Evolutionary conservation across 1,140 invertebrate species (phyloP).

Genomic region (Hycleus cichorii): DNA sequence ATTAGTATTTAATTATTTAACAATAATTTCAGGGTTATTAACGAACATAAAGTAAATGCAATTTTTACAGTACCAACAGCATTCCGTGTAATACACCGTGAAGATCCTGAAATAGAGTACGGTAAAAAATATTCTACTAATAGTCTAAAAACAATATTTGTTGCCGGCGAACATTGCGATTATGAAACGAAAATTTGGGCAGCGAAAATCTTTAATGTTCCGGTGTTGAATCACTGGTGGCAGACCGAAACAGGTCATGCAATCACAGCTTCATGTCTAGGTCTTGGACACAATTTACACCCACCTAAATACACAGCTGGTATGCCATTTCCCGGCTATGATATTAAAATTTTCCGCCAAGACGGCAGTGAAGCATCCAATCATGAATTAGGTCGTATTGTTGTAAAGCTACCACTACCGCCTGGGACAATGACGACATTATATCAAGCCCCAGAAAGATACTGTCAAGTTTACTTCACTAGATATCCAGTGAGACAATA

Average conservation of each 20-base stretch:
- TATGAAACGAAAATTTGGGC: conserved; percentile 85
- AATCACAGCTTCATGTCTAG: conserved; percentile 76
- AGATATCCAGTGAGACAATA: conserved; percentile 58
- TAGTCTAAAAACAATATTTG: conserved; percentile 71
- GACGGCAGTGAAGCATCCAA: conserved; percentile 59
- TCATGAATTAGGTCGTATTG: conserved; percentile 76
- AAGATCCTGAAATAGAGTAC: conserved; percentile 60
- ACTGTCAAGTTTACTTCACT: conserved; percentile 72
- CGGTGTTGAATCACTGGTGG: conserved; percentile 93
- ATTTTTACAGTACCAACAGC: conserved; percentile 88
- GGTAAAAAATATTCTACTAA: conserved; percentile 63
- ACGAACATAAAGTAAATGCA: conserved; percentile 74
- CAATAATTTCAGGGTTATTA: conserved; percentile 60
- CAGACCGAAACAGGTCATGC: conserved; percentile 91
- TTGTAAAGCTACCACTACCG: conserved; percentile 76
- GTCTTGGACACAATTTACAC: conserved; percentile 56
- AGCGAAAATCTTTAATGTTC: conserved; percentile 69
- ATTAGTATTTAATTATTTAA: conserved; percentile 4
- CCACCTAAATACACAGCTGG: conserved; percentile 64
- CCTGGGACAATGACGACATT: conserved; percentile 80
- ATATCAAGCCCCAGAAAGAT: conserved; percentile 75
- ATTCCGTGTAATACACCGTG: conserved; percentile 72
- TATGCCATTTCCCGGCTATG: conserved; percentile 73
- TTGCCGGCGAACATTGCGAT: conserved; percentile 92
- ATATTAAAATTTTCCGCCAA: conserved; percentile 62